phyloP scores from a whole-genome alignment of 2,113 vertebrate genomes.

The Hylia prasina region DNA sequence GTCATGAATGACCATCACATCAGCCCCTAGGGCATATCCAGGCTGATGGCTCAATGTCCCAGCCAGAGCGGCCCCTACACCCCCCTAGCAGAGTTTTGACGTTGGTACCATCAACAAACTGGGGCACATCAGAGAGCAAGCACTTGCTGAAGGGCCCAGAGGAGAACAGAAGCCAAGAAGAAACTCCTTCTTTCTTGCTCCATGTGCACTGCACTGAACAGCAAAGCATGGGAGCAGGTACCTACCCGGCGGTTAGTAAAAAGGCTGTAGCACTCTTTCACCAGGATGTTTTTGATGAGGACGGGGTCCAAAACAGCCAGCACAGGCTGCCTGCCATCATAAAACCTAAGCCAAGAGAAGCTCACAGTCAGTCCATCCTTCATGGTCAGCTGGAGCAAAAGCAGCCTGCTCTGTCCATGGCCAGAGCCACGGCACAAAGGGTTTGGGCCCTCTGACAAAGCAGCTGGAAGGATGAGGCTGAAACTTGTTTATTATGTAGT shows the following conservation, averaged over 20 bases:
- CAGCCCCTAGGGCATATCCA: not conserved
- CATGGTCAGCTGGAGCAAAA: not conserved
- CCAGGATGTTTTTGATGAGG: conserved; percentile 75
- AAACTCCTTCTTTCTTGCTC: not conserved
- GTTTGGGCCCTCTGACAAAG: not conserved
- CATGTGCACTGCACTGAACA: not conserved
- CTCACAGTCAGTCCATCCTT: not conserved
- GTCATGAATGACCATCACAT: not conserved
- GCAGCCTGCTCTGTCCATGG: not conserved
- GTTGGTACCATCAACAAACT: not conserved
- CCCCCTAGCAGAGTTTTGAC: not conserved
- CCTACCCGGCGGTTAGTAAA: conserved; percentile 79
- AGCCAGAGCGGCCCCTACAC: not conserved
- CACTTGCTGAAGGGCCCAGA: not conserved
- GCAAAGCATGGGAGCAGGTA: fast-evolving
- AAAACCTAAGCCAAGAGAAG: conserved; percentile 67
- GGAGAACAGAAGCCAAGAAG: not conserved
- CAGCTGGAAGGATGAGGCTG: not conserved
- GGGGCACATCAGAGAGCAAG: not conserved
- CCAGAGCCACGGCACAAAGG: not conserved
- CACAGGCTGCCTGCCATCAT: conserved; percentile 70
- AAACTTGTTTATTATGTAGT: not conserved
- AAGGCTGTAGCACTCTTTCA: conserved; percentile 76
- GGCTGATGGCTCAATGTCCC: not conserved
- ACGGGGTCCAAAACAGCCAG: conserved; percentile 69